Conservation (phyloP, 2,888 invertebrate genomes). For the Ormyrus rosae region DNA sequence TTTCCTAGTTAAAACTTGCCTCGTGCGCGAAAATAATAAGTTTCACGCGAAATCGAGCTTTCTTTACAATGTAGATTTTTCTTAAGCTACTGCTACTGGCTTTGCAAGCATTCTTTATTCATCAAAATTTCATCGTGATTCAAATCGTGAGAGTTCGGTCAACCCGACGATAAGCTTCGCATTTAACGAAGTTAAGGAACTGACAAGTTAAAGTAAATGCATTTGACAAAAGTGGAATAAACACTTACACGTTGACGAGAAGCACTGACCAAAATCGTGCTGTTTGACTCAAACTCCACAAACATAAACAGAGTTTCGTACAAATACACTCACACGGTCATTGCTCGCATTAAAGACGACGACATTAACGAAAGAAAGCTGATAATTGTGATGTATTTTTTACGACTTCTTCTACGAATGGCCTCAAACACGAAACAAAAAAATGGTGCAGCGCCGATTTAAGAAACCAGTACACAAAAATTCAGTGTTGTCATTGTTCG, state of each 20-base stretch:
- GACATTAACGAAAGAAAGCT: slow-evolving; percentile 26
- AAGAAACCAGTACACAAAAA: slow-evolving; percentile 33
- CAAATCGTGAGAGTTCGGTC: slow-evolving; percentile 72
- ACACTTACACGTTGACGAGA: slow-evolving; percentile 8
- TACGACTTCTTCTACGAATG: slow-evolving; percentile 56
- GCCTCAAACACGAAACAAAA: slow-evolving; percentile 26
- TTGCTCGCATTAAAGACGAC: slow-evolving; percentile 27
- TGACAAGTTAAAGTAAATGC: slow-evolving; percentile 11
- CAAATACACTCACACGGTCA: slow-evolving; percentile 30
- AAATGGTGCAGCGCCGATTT: not conserved
- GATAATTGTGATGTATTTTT: slow-evolving; percentile 61
- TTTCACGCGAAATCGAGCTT: slow-evolving; percentile 61
- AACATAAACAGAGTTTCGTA: slow-evolving; percentile 17
- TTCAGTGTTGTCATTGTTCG: slow-evolving; percentile 63
- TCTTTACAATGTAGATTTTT: slow-evolving; percentile 40
- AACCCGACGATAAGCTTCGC: slow-evolving; percentile 34
- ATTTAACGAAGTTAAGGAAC: slow-evolving; percentile 24
- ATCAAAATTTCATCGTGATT: slow-evolving; percentile 60
- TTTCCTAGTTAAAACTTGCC: slow-evolving; percentile 72
- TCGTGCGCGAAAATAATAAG: slow-evolving; percentile 61
- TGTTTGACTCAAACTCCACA: slow-evolving; percentile 31
- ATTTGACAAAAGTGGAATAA: slow-evolving; percentile 18
- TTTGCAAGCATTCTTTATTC: slow-evolving; percentile 31
- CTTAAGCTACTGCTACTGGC: slow-evolving; percentile 32
- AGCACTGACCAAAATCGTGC: slow-evolving; percentile 4